These are phyloP conservation scores for Pyrochroa serraticornis DNA, from an alignment of 2,888 invertebrate species.

Conservation along the genomic window DNA sequence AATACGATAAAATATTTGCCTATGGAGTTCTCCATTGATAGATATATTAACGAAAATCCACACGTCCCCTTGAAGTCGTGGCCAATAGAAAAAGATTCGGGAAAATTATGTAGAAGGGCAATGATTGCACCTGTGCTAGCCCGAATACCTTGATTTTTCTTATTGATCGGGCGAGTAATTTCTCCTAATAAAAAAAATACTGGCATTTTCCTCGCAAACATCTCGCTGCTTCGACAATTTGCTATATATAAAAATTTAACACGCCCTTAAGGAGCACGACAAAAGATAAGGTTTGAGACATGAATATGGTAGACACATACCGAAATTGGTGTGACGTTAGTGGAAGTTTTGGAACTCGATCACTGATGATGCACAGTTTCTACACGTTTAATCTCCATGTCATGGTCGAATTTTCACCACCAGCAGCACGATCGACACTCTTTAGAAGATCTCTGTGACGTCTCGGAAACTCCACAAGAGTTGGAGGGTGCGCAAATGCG, in stretches of 20 bases:
- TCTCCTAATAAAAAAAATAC: too few relatives aligned
- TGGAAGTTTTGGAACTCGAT: background rate
- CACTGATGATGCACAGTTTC: background rate
- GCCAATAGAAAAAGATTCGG: too few relatives aligned
- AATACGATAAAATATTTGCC: too few relatives aligned
- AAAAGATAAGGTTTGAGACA: background rate
- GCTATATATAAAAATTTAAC: conserved; percentile 8
- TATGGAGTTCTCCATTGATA: too few relatives aligned
- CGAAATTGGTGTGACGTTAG: background rate
- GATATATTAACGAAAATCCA: too few relatives aligned
- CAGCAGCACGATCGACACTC: conserved; percentile 29
- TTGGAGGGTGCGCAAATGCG: conserved; percentile 33
- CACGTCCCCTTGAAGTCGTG: too few relatives aligned
- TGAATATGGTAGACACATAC: conserved; percentile 6
- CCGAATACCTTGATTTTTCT: conserved; percentile 11
- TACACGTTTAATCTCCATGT: conserved; percentile 13
- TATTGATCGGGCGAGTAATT: conserved; percentile 12
- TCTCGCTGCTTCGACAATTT: background rate
- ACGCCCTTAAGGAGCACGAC: conserved; percentile 5
- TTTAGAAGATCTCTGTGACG: conserved; percentile 34
- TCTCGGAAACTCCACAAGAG: conserved; percentile 35
- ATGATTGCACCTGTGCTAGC: background rate
- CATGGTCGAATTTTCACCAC: conserved; percentile 7
- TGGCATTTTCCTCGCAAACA: background rate
- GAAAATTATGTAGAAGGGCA: too few relatives aligned